These are phyloP conservation scores for Pararge aegeria DNA, from an alignment of 1,140 invertebrate species.

Conservation along the genomic window DNA sequence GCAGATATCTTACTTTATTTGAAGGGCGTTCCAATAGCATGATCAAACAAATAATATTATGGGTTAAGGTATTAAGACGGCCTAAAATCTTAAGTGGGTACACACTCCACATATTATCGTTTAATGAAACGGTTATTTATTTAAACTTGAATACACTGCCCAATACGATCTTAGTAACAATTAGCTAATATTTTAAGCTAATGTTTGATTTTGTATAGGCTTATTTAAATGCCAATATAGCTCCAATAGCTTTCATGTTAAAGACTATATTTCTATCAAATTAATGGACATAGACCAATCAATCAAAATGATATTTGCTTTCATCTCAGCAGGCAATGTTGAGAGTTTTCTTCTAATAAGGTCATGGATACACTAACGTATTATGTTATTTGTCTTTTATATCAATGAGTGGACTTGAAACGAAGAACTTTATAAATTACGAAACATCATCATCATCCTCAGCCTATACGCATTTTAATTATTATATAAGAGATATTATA, in stretches of 20 bases:
- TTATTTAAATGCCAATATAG: background rate
- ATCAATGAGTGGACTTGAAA: slow-evolving; percentile 11
- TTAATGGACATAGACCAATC: background rate
- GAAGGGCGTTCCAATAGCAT: background rate
- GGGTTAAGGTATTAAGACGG: background rate
- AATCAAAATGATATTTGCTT: slow-evolving; percentile 15
- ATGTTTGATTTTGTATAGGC: background rate
- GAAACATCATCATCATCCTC: background rate
- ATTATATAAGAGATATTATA: too few species aligned
- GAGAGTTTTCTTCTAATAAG: slow-evolving; percentile 20
- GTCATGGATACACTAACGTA: slow-evolving; percentile 4
- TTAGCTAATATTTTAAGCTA: slow-evolving; percentile 20
- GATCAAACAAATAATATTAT: background rate
- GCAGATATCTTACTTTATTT: too few species aligned
- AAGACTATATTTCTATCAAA: background rate
- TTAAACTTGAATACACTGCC: slow-evolving; percentile 24
- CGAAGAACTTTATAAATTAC: background rate
- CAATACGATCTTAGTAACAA: slow-evolving; percentile 14
- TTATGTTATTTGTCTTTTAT: slow-evolving; percentile 12
- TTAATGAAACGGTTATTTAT: slow-evolving; percentile 19
- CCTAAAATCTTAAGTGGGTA: slow-evolving; percentile 10
- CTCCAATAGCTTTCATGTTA: background rate
- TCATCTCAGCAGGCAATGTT: slow-evolving; percentile 11
- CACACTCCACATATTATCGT: background rate
- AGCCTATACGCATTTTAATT: too few species aligned